These are phyloP conservation scores for Myrmecobius fasciatus DNA, from an alignment of 2,113 vertebrate genomes.

Conservation along the genomic window DNA sequence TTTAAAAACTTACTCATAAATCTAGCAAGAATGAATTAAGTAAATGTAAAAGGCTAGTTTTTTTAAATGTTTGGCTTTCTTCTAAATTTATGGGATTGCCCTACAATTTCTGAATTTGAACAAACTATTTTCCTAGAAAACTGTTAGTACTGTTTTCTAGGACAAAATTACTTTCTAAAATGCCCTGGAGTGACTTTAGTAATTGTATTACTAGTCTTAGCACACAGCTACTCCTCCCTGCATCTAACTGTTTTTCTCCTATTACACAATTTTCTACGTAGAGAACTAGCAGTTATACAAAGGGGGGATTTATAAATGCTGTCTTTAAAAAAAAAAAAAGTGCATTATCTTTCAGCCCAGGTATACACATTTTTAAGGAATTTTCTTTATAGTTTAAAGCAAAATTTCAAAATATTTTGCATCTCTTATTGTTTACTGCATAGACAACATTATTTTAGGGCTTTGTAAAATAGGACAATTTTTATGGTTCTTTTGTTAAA, in stretches of 20 bases:
- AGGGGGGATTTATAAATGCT: conserved; percentile 21
- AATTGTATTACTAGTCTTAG: not conserved
- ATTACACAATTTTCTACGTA: conserved; percentile 8
- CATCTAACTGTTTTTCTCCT: conserved; percentile 5
- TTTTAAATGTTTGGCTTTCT: not conserved
- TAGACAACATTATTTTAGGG: conserved; percentile 37
- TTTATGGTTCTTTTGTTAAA: conserved; percentile 26
- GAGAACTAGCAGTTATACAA: conserved; percentile 13
- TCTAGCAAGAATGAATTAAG: conserved; percentile 19
- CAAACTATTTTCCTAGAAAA: not conserved
- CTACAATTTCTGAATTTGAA: not conserved
- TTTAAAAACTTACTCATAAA: conserved; percentile 37
- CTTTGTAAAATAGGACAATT: conserved; percentile 23
- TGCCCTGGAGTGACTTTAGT: conserved; percentile 40
- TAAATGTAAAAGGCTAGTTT: conserved; percentile 6
- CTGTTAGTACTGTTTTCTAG: conserved; percentile 10
- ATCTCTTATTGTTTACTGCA: conserved; percentile 21
- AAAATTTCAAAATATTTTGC: conserved; percentile 14
- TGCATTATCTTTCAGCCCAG: conserved; percentile 10
- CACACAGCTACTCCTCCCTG: not conserved
- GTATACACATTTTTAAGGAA: conserved; percentile 36
- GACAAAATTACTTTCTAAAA: not conserved
- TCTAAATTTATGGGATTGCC: not conserved
- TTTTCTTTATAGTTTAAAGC: conserved; percentile 5
- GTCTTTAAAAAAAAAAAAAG: conserved; percentile 37